These are phyloP conservation scores for Temnothorax unifasciatus DNA, from an alignment of 2,888 invertebrate genomes.

Conservation along the genomic window DNA sequence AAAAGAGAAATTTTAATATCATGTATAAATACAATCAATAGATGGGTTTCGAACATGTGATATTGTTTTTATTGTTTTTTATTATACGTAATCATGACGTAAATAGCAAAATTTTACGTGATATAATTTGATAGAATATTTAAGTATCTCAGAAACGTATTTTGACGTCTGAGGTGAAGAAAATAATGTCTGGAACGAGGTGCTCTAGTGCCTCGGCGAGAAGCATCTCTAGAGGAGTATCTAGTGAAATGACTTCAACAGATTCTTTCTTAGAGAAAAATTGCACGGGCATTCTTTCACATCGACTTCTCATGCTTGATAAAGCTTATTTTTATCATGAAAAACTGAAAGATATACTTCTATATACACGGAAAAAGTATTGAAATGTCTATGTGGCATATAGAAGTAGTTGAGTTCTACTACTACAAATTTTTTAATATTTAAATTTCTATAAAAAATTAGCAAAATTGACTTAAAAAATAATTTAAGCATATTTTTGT, in stretches of 20 bases:
- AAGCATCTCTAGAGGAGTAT: slow-evolving; percentile 47
- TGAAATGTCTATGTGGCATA: background rate
- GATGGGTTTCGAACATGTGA: background rate
- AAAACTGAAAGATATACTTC: slow-evolving; percentile 1
- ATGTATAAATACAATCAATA: background rate
- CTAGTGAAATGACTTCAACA: slow-evolving; percentile 28
- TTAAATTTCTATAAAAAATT: background rate
- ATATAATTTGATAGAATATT: background rate
- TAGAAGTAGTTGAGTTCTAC: background rate
- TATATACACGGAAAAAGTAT: background rate
- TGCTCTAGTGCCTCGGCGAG: background rate
- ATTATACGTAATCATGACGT: background rate
- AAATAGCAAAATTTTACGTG: background rate
- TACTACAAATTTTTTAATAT: too few species aligned
- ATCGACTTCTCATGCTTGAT: slow-evolving; percentile 23
- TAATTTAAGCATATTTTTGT: background rate
- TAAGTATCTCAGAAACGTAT: background rate
- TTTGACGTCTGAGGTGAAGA: slow-evolving; percentile 19
- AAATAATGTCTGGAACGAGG: slow-evolving; percentile 30
- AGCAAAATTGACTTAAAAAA: background rate
- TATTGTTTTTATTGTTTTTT: background rate
- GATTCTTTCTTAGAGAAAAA: slow-evolving; percentile 50
- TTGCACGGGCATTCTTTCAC: slow-evolving; percentile 49
- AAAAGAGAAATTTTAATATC: background rate
- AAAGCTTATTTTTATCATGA: background rate